A percentile compares a stretch with the other conserved stretches of the same genome.
Conservation (phyloP, 2,113 vertebrate genomes). For the Oncorhynchus mykiss region DNA sequence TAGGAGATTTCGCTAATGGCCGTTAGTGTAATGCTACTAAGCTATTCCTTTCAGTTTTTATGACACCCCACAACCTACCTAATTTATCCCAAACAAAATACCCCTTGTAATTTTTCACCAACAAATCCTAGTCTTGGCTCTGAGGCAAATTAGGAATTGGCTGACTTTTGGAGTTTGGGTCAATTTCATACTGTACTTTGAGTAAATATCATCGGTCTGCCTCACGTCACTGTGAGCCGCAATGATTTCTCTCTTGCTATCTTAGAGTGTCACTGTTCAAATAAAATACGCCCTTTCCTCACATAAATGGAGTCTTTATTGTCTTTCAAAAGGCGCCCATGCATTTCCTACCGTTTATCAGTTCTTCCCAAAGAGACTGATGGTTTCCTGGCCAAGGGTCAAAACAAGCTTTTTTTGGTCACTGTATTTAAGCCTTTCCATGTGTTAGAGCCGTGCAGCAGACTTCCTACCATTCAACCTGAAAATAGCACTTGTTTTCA, state of each 20-base stretch:
- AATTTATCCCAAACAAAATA: neutral
- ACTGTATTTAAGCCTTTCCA: slow-evolving; percentile 74
- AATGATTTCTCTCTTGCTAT: slow-evolving; percentile 39
- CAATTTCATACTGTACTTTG: slow-evolving; percentile 11
- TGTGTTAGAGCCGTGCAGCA: slow-evolving; percentile 77
- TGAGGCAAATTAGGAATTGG: slow-evolving; percentile 16
- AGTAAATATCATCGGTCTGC: slow-evolving; percentile 23
- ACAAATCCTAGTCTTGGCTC: slow-evolving; percentile 6
- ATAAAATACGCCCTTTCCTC: slow-evolving; percentile 60
- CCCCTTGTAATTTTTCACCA: neutral
- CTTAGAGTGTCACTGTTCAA: neutral
- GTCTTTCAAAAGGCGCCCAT: slow-evolving; percentile 28
- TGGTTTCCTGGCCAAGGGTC: slow-evolving; percentile 79
- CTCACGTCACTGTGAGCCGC: slow-evolving; percentile 20
- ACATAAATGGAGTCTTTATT: slow-evolving; percentile 37
- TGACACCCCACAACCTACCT: too few species aligned
- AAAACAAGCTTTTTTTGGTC: slow-evolving; percentile 56
- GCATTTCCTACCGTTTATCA: slow-evolving; percentile 60
- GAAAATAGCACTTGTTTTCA: slow-evolving; percentile 88
- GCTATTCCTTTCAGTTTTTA: too few species aligned
- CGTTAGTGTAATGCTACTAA: too few species aligned
- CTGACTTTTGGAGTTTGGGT: slow-evolving; percentile 1
- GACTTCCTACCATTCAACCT: slow-evolving; percentile 87
- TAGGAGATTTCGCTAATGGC: too few species aligned
- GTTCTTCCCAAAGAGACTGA: slow-evolving; percentile 69